A percentile compares a stretch with the other conserved stretches of the same genome.
phyloP scores from a whole-genome alignment of 2,797 vertebrate species.

The Nothura maculosa region DNA sequence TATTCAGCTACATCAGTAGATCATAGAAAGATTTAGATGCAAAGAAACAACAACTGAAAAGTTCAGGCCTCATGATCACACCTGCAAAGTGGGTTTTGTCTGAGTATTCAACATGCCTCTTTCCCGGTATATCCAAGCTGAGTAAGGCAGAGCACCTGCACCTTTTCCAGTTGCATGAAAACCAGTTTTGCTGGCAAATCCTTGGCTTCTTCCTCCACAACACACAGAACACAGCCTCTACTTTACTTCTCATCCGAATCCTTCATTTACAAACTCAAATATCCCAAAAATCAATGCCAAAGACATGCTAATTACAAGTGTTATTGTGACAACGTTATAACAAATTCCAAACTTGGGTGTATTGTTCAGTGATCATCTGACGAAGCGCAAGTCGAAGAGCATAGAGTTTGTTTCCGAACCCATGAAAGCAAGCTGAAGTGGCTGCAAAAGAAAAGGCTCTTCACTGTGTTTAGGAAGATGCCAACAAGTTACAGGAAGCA shows the following conservation, averaged over 20 bases:
- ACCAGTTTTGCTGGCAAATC: not conserved
- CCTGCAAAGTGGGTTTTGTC: not conserved
- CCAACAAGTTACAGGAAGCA: not conserved
- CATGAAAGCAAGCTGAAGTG: conserved; percentile 28
- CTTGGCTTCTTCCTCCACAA: not conserved
- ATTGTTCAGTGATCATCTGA: not conserved
- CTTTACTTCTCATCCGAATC: not conserved
- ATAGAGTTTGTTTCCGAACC: not conserved
- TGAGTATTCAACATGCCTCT: not conserved
- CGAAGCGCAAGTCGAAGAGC: conserved; percentile 20
- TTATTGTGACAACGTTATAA: not conserved
- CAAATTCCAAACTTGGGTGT: not conserved
- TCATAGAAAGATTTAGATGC: not conserved
- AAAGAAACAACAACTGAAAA: not conserved
- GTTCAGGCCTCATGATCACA: not conserved
- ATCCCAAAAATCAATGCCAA: not conserved
- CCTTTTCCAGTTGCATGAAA: not conserved
- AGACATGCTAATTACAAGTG: not conserved
- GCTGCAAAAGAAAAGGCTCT: not conserved
- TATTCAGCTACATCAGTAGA: not conserved
- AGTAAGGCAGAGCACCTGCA: not conserved
- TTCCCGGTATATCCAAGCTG: not conserved
- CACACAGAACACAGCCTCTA: not conserved
- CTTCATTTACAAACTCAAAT: not conserved
- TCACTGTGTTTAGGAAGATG: not conserved